Conservation (phyloP, 2,113 vertebrate genomes). For the Hyperoodon ampullatus region DNA sequence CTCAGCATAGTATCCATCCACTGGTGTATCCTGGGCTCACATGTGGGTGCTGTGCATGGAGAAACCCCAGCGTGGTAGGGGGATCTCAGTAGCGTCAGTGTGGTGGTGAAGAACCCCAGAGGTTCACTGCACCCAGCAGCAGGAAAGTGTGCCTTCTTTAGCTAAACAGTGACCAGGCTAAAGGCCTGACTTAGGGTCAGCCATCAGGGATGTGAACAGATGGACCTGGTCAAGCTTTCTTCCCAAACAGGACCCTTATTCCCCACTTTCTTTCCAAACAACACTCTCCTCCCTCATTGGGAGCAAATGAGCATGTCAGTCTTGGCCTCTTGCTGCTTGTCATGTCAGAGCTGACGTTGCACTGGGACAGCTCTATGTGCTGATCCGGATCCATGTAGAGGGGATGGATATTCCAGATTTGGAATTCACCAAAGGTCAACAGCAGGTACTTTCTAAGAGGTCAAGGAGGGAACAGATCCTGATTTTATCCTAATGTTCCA, state of each 20-base stretch:
- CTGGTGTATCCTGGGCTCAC: background rate
- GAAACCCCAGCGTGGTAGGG: background rate
- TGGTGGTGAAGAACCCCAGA: background rate
- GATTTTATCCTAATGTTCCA: background rate
- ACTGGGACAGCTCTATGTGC: background rate
- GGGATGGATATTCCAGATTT: background rate
- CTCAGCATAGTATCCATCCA: background rate
- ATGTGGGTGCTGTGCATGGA: background rate
- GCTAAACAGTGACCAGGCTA: too few species aligned
- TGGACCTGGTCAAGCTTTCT: background rate
- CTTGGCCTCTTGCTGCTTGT: background rate
- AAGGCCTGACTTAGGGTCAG: background rate
- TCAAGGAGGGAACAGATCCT: background rate
- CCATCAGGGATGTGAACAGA: background rate
- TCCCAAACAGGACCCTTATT: background rate
- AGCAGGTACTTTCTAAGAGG: constrained; percentile 4
- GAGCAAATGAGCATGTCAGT: background rate
- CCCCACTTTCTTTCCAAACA: background rate
- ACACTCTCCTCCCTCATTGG: background rate
- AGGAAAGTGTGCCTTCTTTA: background rate
- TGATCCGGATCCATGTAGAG: background rate
- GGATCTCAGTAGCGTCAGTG: background rate
- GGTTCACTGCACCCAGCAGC: background rate
- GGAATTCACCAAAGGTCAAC: background rate
- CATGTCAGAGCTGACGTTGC: background rate